Conservation (phyloP, 2,888 invertebrate genomes). For the Lepeophtheirus nordmannii region DNA sequence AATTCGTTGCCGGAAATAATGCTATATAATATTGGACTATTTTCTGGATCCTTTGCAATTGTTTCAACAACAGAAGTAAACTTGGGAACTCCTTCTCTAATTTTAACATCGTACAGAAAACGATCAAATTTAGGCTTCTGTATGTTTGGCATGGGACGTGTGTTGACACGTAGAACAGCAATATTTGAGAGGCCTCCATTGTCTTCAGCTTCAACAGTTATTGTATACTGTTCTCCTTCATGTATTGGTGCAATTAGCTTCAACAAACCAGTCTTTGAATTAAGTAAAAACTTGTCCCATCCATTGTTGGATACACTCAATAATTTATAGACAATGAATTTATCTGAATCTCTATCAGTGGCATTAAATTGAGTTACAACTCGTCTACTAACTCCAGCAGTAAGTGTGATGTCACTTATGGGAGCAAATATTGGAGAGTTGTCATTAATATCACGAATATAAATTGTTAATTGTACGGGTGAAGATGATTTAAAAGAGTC, state of each 20-base stretch:
- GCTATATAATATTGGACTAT: constrained; percentile 18
- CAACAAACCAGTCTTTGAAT: constrained; percentile 54
- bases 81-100: constrained; percentile 10
- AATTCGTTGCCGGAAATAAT: constrained; percentile 12
- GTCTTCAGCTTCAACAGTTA: constrained; percentile 52
- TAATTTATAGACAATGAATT: constrained; percentile 66
- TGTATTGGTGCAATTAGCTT: constrained; percentile 62
- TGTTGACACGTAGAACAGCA: constrained; percentile 66
- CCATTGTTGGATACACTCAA: constrained; percentile 84
- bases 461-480: constrained; percentile 59
- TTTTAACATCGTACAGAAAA: constrained; percentile 62
- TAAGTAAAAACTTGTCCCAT: constrained; percentile 64
- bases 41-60: constrained; percentile 17
- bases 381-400: constrained; percentile 55
- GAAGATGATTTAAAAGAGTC: constrained; percentile 59
- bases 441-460: constrained; percentile 61
- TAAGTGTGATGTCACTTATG: constrained; percentile 61
- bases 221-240: constrained; percentile 74
- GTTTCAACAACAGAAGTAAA: constrained; percentile 17
- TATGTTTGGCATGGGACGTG: constrained; percentile 64
- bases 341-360: constrained; percentile 67
- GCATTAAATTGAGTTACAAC: constrained; percentile 56
- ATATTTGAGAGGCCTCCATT: constrained; percentile 62
- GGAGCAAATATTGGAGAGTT: constrained; percentile 66
- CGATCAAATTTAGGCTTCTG: constrained; percentile 66